These are phyloP conservation scores for Trichogramma pretiosum DNA, from an alignment of 1,140 invertebrate genomes.

Conservation along the genomic window DNA sequence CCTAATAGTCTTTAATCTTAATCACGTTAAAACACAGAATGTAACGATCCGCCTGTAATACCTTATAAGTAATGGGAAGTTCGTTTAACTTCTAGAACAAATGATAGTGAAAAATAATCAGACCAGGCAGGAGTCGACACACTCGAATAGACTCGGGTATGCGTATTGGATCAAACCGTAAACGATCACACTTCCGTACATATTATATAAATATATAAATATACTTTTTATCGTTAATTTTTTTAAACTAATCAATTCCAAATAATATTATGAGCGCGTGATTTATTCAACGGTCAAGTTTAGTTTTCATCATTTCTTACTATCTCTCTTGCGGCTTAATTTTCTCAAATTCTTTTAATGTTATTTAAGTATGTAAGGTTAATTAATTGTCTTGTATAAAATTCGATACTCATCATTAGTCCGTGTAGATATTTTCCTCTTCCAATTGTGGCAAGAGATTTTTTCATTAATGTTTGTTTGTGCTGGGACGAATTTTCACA, in stretches of 20 bases:
- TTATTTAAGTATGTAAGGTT: slow-evolving; percentile 12
- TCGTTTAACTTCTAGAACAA: slow-evolving; percentile 19
- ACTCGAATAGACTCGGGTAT: slow-evolving; percentile 24
- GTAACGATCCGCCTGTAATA: slow-evolving; percentile 36
- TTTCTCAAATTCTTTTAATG: slow-evolving; percentile 5
- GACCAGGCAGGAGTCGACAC: slow-evolving; percentile 9
- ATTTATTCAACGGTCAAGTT: background rate
- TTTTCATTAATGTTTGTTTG: background rate
- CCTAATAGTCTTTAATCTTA: slow-evolving; percentile 68
- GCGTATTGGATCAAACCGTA: slow-evolving; percentile 31
- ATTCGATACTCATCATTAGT: slow-evolving; percentile 17
- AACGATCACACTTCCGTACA: slow-evolving; percentile 20
- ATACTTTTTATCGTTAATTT: too few species aligned
- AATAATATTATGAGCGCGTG: too few species aligned
- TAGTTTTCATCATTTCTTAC: slow-evolving; percentile 3
- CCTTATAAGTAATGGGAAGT: slow-evolving; percentile 10
- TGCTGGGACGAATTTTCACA: background rate
- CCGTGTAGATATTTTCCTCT: slow-evolving; percentile 15
- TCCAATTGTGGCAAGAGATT: background rate
- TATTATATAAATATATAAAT: too few species aligned
- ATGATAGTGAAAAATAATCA: background rate
- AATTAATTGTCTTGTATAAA: slow-evolving; percentile 6
- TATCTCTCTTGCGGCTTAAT: slow-evolving; percentile 4
- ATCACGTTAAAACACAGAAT: slow-evolving; percentile 35
- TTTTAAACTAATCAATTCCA: too few species aligned